Base-by-base conservation (phyloP, 2,888 invertebrate genomes). In the Chrysolina haemoptera region DNA sequence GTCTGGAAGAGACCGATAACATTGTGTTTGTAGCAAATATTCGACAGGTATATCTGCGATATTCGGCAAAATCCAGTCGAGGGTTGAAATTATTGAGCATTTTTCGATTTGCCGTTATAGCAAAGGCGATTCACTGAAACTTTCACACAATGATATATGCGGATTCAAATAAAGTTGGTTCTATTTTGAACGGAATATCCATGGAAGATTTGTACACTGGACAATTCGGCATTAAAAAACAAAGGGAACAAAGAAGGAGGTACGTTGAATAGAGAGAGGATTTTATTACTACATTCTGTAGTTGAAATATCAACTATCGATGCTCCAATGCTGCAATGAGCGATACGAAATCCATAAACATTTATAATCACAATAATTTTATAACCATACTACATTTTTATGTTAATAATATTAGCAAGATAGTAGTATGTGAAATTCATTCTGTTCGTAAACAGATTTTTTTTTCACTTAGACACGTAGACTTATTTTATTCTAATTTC, bases 1-100 rank as follows among this genome's bases (percentile, higher is more conserved):
- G 80, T 65, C 80, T 81, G 81, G 50, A 77, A 79, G 78, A 76
- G 73, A 74, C 74, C 74, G 81, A 81, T 81, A 81, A 80, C 67
- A 67, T 67, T 67, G 67, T 67, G 67, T 66, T 53, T 20, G 67
- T 18, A 40, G 53, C 20, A 40, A 40, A 35, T 67, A 40, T 67
- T 67, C 67, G 67, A 67, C 67, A 67, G 67, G 67, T 67, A 67
- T 67, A 67, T 67, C 66, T 66, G 18, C 66, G 16, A 66, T 66
- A 27, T 50, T 66, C 27, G 12, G 18, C 67, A 18, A 20, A 53
- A 53, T 53, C 40, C 53, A 40, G 35, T 16, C 18, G 67, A 22
- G 59, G 35, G 35, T 59, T 35, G 14, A 2, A 67, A 48, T 50
- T 48, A 66, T 65, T 27, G 65, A 48, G 22, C 48, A 65, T 41